Evolutionary conservation across 1,140 invertebrate genomes (phyloP).

Genomic region (Apis mellifera): Amel_HAv3.1 CM009943.2:4630001-4630500

Average conservation of each 20-base stretch:
- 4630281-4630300: conserved; percentile 49
- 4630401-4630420: background rate
- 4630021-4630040: conserved; percentile 98
- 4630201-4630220: background rate
- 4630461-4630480: background rate
- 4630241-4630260: conserved; percentile 3
- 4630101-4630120: no score
- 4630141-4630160: background rate
- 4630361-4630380: background rate
- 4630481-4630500: background rate
- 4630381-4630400: background rate
- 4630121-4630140: background rate
- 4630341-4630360: conserved; percentile 41
- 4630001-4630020: conserved; percentile 98
- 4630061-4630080: conserved; percentile 26
- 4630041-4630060: conserved; percentile 77
- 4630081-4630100: background rate
- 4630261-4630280: conserved; percentile 49
- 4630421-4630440: background rate
- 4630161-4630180: background rate
- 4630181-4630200: background rate
- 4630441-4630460: background rate
- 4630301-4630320: conserved; percentile 36
- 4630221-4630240: conserved; percentile 18
- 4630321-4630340: conserved; percentile 43